These are phyloP conservation scores for Aurelia coerulea DNA, from an alignment of 30 jellyfish, hydroid and myxozoan genomes.

Conservation along the genomic window DNA sequence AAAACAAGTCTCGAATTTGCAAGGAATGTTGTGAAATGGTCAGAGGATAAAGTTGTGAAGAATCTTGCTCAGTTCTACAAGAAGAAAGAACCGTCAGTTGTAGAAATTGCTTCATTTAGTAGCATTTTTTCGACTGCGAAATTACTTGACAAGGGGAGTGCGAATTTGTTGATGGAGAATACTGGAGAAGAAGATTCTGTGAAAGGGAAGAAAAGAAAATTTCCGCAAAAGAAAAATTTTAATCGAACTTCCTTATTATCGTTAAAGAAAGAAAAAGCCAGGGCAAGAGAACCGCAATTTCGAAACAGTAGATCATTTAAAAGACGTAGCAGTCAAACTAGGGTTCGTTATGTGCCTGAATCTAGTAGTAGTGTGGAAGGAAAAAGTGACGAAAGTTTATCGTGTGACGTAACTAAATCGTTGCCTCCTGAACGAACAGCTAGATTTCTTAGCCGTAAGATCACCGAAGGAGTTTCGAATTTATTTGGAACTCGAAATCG, in stretches of 20 bases:
- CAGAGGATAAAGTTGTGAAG: constrained; percentile 3
- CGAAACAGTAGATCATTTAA: neutral
- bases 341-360: neutral
- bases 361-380: neutral
- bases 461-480: neutral
- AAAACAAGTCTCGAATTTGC: constrained; percentile 62
- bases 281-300: neutral
- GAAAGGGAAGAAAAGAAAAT: neutral
- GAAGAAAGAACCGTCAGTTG: constrained; percentile 49
- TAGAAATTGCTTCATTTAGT: constrained; percentile 32
- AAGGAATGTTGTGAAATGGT: neutral
- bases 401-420: neutral
- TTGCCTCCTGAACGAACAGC: neutral
- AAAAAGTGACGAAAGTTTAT: neutral
- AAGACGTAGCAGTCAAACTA: neutral
- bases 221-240: neutral
- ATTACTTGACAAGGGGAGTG: neutral
- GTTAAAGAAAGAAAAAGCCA: neutral
- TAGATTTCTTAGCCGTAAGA: neutral
- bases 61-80: constrained; percentile 43
- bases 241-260: neutral
- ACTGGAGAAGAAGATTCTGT: neutral
- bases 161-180: too few species aligned
- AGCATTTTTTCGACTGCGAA: constrained; percentile 7
- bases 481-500: too few species aligned